Evolutionary conservation across 2,888 invertebrate genomes (phyloP).

Genomic region (Iphiclides podalirius): DNA sequence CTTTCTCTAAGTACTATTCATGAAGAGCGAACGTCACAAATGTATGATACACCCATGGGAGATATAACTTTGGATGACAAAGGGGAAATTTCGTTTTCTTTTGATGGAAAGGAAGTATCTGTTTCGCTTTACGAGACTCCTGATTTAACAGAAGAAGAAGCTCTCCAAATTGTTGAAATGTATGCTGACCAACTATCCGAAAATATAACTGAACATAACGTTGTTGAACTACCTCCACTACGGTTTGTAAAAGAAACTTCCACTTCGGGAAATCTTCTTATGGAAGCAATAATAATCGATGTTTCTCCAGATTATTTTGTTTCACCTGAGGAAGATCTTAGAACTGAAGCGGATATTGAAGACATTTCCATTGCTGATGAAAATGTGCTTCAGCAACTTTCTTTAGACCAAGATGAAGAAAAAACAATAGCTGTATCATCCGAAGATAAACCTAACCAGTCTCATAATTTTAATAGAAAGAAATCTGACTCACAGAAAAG

Average conservation of each 20-base stretch:
- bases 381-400: constrained; percentile 65
- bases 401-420: constrained; percentile 79
- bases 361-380: constrained; percentile 91
- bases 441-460: constrained; percentile 77
- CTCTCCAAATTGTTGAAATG: constrained; percentile 95
- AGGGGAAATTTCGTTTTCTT: constrained; percentile 93
- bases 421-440: constrained; percentile 64
- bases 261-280: constrained; percentile 90
- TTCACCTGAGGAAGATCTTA: constrained; percentile 88
- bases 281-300: constrained; percentile 95
- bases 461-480: constrained; percentile 81
- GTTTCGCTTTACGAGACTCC: constrained; percentile 95
- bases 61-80: constrained; percentile 89
- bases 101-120: constrained; percentile 95
- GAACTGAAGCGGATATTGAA: constrained; percentile 92
- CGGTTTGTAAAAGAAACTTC: constrained; percentile 94
- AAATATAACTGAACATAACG: constrained; percentile 90
- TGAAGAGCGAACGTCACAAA: constrained; percentile 93
- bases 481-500: constrained; percentile 83
- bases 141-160: constrained; percentile 94
- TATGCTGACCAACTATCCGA: constrained; percentile 95
- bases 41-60: constrained; percentile 91
- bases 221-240: constrained; percentile 92
- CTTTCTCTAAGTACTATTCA: constrained; percentile 94
- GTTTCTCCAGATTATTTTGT: constrained; percentile 92